Conservation (phyloP, 1,140 invertebrate species). For the Drosophila melanogaster region Release_6_plus_ISO1_MT NC_004354.4:5400001-5400500, state of each 20-base stretch:
- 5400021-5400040: slow-evolving; percentile 48
- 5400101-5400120: slow-evolving; percentile 32
- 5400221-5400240: slow-evolving; percentile 60
- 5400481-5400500: slow-evolving; percentile 12
- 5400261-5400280: slow-evolving; percentile 84
- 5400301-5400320: slow-evolving; percentile 67
- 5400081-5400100: slow-evolving; percentile 12
- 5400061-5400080: slow-evolving; percentile 32
- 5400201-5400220: slow-evolving; percentile 34
- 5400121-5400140: background rate
- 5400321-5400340: slow-evolving; percentile 82
- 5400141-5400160: slow-evolving; percentile 4
- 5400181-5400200: slow-evolving; percentile 29
- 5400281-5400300: slow-evolving; percentile 66
- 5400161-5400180: slow-evolving; percentile 21
- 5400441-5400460: slow-evolving; percentile 10
- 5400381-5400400: slow-evolving; percentile 78
- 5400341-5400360: slow-evolving; percentile 80
- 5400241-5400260: slow-evolving; percentile 84
- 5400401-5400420: slow-evolving; percentile 67
- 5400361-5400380: slow-evolving; percentile 81
- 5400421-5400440: slow-evolving; percentile 9
- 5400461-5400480: slow-evolving; percentile 10
- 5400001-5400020: slow-evolving; percentile 64
- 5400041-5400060: slow-evolving; percentile 51